A percentile compares a stretch with the other conserved stretches of the same genome.
phyloP scores from a whole-genome alignment of 2,888 invertebrate species.

The Thereva nobilitata region DNA sequence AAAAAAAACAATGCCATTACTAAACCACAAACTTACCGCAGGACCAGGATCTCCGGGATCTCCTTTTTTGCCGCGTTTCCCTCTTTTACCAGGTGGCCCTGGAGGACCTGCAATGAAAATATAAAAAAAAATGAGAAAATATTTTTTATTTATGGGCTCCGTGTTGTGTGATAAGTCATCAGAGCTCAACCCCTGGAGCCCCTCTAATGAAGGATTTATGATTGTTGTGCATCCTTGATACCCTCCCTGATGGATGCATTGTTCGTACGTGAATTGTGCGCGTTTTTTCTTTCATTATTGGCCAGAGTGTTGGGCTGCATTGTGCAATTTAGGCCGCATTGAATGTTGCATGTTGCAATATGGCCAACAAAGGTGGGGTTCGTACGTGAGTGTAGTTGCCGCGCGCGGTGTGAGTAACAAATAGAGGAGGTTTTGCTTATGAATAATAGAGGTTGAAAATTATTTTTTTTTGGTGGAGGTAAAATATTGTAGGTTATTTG shows the following conservation, averaged over 20 bases:
- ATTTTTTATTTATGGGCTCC: constrained; percentile 8
- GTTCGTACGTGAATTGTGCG: constrained; percentile 6
- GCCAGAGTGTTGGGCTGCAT: too few relatives aligned
- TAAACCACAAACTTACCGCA: constrained; percentile 66
- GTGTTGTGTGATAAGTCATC: constrained; percentile 32
- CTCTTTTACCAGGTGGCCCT: constrained; percentile 84
- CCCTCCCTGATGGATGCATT: background rate
- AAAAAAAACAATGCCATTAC: constrained; percentile 7
- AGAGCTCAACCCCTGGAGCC: background rate
- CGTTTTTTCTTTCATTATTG: background rate
- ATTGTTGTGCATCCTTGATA: background rate
- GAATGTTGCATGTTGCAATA: too few relatives aligned
- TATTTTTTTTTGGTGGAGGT: too few relatives aligned
- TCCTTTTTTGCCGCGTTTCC: constrained; percentile 88
- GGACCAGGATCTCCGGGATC: constrained; percentile 80
- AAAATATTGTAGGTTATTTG: too few relatives aligned
- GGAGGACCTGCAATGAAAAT: constrained; percentile 68
- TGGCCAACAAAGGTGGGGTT: too few relatives aligned
- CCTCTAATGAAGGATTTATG: constrained; percentile 31
- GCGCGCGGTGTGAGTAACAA: too few relatives aligned
- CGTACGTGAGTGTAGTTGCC: too few relatives aligned
- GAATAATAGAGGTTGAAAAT: too few relatives aligned
- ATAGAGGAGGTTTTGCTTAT: too few relatives aligned
- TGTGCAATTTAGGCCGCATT: too few relatives aligned
- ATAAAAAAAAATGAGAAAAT: constrained; percentile 4